Evolutionary conservation across 2,797 vertebrate genomes (phyloP).

Genomic region (Eremophila alpestris): DNA sequence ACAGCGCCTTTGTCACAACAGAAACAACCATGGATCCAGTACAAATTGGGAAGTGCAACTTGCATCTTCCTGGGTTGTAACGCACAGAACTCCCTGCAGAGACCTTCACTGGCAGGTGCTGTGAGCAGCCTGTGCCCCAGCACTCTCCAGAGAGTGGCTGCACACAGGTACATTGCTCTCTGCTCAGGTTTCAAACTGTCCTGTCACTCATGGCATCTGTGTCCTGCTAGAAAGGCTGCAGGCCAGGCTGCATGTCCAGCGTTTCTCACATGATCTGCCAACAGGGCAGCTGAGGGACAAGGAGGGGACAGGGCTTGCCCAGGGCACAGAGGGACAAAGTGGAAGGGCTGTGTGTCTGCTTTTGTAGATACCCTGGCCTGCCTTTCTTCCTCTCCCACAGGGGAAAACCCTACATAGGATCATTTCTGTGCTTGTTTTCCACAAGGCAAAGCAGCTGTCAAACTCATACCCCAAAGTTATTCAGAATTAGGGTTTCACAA

Average conservation of each 20-base stretch:
- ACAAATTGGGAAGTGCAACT: rapidly evolving
- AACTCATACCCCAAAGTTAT: neutral
- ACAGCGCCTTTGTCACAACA: neutral
- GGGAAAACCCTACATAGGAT: neutral
- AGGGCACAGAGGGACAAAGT: neutral
- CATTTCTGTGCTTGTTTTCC: neutral
- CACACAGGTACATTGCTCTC: neutral
- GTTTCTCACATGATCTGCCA: rapidly evolving
- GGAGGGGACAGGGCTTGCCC: neutral
- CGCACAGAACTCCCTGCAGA: rapidly evolving
- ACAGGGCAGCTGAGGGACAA: rapidly evolving
- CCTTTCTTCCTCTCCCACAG: neutral
- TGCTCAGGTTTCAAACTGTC: neutral
- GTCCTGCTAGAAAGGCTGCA: neutral
- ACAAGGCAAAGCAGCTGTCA: neutral
- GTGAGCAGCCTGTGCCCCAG: neutral
- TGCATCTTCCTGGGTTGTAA: rapidly evolving
- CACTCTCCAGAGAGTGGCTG: rapidly evolving
- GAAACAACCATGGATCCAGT: neutral
- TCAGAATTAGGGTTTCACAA: neutral
- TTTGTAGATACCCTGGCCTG: neutral
- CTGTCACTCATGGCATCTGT: no score
- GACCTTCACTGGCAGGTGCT: neutral
- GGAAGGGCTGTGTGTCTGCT: neutral
- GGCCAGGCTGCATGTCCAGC: neutral